A percentile compares a stretch with the other conserved stretches of the same genome.
These are phyloP conservation scores for Pteronura brasiliensis DNA, from an alignment of 2,113 vertebrate species.

Conservation along the genomic window DNA sequence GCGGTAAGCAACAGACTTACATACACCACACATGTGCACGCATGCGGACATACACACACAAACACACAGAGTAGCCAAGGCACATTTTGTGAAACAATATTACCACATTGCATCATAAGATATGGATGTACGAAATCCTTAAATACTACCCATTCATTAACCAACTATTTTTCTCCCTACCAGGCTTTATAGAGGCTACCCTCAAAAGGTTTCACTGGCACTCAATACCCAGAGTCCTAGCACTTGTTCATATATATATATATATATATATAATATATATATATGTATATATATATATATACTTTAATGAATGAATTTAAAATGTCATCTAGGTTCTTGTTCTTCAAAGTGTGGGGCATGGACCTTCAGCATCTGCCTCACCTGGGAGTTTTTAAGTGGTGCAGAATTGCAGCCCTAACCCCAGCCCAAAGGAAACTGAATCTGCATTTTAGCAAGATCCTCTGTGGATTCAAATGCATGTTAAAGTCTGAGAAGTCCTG, in stretches of 20 bases:
- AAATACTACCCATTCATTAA: constrained; percentile 21
- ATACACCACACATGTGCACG: not conserved
- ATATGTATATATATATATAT: too few species aligned
- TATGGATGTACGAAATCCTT: not conserved
- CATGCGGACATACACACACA: not conserved
- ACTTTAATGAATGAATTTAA: constrained; percentile 28
- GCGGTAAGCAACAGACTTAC: constrained; percentile 42
- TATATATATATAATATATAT: too few species aligned
- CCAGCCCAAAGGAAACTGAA: not conserved
- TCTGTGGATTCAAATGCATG: not conserved
- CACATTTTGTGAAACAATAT: constrained; percentile 50
- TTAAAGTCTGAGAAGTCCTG: not conserved
- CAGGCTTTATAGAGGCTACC: not conserved
- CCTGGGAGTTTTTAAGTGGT: not conserved
- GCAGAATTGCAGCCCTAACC: not conserved
- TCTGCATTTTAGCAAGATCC: not conserved
- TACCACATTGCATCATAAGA: not conserved
- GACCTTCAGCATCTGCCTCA: not conserved
- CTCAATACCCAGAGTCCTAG: not conserved
- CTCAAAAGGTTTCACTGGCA: not conserved
- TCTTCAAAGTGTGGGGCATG: not conserved
- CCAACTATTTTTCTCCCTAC: not conserved
- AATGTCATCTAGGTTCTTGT: not conserved
- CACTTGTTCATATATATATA: not conserved
- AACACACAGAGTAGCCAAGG: not conserved